Percentiles rank a stretch among this genome's conserved stretches.
Conservation (phyloP, 2,888 invertebrate species). For the Exocentrus adspersus region DNA sequence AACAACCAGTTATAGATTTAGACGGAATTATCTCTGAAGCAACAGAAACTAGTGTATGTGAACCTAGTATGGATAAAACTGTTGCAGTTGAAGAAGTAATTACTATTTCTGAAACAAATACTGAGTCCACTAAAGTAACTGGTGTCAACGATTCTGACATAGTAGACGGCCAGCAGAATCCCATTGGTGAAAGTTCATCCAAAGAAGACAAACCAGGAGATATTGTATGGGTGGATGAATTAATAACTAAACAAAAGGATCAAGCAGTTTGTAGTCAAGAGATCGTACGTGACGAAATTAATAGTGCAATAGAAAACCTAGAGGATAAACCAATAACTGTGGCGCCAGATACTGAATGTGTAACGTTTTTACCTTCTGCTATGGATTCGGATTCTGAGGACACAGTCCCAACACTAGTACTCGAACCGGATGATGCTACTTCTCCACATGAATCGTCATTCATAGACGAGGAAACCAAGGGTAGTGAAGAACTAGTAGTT, state of each 20-base stretch:
- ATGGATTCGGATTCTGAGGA: conserved; percentile 26
- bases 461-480: background rate
- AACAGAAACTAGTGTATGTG: background rate
- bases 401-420: conserved; percentile 31
- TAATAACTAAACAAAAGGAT: background rate
- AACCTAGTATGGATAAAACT: background rate
- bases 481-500: conserved; percentile 6
- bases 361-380: conserved; percentile 3
- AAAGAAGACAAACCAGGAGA: background rate
- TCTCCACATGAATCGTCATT: background rate
- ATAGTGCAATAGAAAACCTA: conserved; percentile 24
- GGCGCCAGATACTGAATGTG: background rate
- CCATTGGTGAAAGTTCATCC: background rate
- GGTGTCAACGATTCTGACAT: background rate
- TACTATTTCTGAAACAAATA: background rate
- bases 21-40: too few species aligned
- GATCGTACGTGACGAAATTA: background rate
- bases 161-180: background rate
- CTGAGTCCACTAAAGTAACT: background rate
- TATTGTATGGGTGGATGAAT: background rate
- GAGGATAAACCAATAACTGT: conserved; percentile 32
- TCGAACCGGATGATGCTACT: conserved; percentile 33
- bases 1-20: too few species aligned
- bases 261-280: background rate
- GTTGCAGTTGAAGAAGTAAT: background rate